phyloP scores from a whole-genome alignment of 1,140 invertebrate genomes.

The Megalopta genalis region DNA sequence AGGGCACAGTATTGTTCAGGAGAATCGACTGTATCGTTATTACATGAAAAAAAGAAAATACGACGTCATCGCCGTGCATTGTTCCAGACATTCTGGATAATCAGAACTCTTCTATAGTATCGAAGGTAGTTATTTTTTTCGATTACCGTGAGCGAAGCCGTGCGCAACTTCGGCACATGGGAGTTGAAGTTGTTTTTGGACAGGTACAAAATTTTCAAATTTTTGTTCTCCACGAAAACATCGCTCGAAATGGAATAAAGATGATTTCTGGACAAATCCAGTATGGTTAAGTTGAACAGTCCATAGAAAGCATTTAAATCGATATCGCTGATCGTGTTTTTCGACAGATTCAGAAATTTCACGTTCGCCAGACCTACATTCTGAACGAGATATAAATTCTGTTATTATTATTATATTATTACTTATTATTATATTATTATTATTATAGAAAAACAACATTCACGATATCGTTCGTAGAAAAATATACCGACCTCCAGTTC shows the following conservation, averaged over 20 bases:
- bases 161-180: constrained; percentile 67
- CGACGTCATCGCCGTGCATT: no score
- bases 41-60: no score
- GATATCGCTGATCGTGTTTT: constrained; percentile 73
- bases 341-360: constrained; percentile 73
- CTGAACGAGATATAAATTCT: constrained; percentile 55
- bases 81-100: no score
- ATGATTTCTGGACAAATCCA: constrained; percentile 74
- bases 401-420: no score
- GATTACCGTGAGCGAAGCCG: constrained; percentile 66
- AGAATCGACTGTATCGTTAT: no score
- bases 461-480: background rate
- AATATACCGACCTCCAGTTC: constrained; percentile 68
- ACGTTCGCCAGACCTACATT: constrained; percentile 67
- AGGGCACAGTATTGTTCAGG: no score
- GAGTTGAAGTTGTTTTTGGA: constrained; percentile 73
- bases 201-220: constrained; percentile 68
- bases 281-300: constrained; percentile 65
- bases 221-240: constrained; percentile 64
- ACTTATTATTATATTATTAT: no score
- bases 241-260: constrained; percentile 67
- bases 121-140: background rate
- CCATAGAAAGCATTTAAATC: constrained; percentile 66
- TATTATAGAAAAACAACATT: background rate
- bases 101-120: no score